Conservation (phyloP, 2,888 invertebrate species). For the Hydrotaea cyrtoneurina region DNA sequence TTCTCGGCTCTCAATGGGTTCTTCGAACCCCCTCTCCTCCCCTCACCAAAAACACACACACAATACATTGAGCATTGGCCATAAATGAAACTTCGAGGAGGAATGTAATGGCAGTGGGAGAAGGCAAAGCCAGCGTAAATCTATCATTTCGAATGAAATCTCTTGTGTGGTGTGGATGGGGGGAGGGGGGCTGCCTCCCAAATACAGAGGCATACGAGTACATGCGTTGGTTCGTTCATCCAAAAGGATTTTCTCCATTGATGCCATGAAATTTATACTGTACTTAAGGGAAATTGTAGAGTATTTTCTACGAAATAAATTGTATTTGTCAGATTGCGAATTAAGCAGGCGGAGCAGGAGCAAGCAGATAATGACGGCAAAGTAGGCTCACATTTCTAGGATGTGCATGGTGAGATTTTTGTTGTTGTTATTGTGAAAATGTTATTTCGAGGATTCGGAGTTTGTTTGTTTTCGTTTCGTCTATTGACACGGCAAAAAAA, state of each 20-base stretch:
- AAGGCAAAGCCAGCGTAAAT: not conserved
- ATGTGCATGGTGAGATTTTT: not conserved
- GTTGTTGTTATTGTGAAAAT: not conserved
- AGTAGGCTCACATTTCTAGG: not conserved
- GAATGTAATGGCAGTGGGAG: not conserved
- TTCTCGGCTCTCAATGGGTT: not conserved
- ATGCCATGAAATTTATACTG: constrained; percentile 34
- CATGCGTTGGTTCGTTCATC: constrained; percentile 1
- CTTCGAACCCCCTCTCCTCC: too few relatives aligned
- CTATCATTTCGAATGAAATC: constrained; percentile 17
- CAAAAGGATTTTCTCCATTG: constrained; percentile 30
- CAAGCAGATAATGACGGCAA: not conserved
- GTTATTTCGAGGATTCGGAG: not conserved
- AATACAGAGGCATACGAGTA: not conserved
- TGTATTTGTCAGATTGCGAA: constrained; percentile 31
- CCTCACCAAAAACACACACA: too few relatives aligned
- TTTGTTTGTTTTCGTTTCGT: constrained; percentile 1
- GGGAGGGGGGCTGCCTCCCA: not conserved
- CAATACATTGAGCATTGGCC: not conserved
- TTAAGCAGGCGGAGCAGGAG: not conserved
- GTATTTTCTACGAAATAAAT: constrained; percentile 29
- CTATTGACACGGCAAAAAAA: constrained; percentile 15
- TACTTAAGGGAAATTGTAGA: constrained; percentile 19
- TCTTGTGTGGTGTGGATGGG: too few relatives aligned
- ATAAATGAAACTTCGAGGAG: not conserved